phyloP scores from a whole-genome alignment of 2,113 vertebrate genomes.

The Prinia subflava region DNA sequence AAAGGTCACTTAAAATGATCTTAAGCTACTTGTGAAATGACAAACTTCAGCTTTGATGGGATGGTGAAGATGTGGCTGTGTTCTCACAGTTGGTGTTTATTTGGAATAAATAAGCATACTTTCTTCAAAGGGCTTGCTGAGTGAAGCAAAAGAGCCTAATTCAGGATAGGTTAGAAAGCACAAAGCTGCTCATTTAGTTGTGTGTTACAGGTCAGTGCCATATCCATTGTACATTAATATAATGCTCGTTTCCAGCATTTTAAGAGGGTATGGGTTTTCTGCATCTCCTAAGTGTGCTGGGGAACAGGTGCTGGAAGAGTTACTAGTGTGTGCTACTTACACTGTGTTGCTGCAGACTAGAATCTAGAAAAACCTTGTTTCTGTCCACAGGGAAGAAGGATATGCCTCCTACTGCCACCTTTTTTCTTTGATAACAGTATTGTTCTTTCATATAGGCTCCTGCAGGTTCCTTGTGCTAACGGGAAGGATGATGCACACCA shows the following conservation, averaged over 20 bases:
- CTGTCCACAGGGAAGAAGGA: not conserved
- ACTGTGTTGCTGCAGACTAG: not conserved
- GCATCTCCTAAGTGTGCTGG: not conserved
- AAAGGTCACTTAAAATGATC: not conserved
- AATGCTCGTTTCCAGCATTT: not conserved
- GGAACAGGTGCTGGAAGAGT: not conserved
- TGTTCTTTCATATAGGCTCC: constrained; percentile 68
- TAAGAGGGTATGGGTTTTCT: not conserved
- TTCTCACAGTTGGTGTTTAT: not conserved
- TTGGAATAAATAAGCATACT: not conserved
- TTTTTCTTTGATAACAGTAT: not conserved
- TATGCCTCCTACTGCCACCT: not conserved
- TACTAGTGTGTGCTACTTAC: not conserved
- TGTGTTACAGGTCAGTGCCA: not conserved
- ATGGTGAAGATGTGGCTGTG: not conserved
- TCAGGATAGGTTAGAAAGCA: not conserved
- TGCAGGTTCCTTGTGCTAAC: constrained; percentile 73
- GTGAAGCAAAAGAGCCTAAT: not conserved
- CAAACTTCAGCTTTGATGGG: not conserved
- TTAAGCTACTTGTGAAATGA: not conserved
- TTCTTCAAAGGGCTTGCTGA: not conserved
- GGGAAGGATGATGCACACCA: constrained; percentile 53
- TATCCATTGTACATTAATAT: not conserved
- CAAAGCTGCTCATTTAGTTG: not conserved
- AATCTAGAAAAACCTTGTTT: not conserved